These are phyloP conservation scores for Ptyas mucosa DNA, from an alignment of 2,113 vertebrate genomes.

Conservation along the genomic window DNA sequence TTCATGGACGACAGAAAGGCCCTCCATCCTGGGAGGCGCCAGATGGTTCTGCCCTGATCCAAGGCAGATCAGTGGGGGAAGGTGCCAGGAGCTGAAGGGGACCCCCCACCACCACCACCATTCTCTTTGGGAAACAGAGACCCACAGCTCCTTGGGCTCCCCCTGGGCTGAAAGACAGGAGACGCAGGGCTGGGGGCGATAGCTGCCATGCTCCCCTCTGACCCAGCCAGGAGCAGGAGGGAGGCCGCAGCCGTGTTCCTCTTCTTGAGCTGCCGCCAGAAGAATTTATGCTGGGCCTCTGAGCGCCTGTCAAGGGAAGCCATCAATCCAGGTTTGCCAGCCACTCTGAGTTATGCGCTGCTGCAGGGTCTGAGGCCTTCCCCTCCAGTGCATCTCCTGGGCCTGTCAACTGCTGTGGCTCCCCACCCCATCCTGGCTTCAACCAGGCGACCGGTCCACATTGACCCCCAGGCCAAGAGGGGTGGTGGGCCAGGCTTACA, in stretches of 20 bases:
- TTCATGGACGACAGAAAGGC: neutral
- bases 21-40: neutral
- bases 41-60: neutral
- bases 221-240: neutral
- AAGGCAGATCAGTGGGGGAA: neutral
- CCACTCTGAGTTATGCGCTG: conserved; percentile 22
- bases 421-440: conserved; percentile 1
- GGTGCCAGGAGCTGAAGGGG: neutral
- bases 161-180: rapidly evolving
- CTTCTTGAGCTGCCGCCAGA: conserved; percentile 25
- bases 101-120: neutral
- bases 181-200: neutral
- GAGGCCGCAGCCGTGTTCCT: conserved; percentile 29
- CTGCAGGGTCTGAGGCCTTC: neutral
- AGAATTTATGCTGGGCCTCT: conserved; percentile 23
- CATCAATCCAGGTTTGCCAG: conserved; percentile 36
- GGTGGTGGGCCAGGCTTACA: conserved; percentile 1
- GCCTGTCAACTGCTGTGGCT: conserved; percentile 15
- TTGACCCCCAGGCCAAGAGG: conserved; percentile 11
- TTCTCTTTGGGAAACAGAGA: neutral
- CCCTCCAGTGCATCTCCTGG: conserved; percentile 13
- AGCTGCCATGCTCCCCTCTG: neutral
- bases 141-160: neutral
- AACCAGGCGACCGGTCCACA: neutral
- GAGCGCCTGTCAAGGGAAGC: conserved; percentile 23